phyloP scores from a whole-genome alignment of 2,113 vertebrate genomes.

The Indicator maculatus region DNA sequence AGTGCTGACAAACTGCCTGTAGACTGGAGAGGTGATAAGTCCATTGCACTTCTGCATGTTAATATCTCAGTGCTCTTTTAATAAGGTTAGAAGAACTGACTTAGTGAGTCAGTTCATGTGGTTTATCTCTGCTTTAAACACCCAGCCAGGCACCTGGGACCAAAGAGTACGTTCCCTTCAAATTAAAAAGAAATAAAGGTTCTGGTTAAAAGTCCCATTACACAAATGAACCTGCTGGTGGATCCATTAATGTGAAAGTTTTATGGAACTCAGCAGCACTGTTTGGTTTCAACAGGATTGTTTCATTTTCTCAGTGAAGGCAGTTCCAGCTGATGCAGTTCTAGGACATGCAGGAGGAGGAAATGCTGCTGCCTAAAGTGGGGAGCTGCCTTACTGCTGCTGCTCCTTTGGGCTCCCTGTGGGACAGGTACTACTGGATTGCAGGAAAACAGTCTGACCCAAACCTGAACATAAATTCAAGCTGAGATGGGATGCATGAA shows the following conservation, averaged over 20 bases:
- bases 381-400: neutral
- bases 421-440: neutral
- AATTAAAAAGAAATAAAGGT: slow-evolving; percentile 71
- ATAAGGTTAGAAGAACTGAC: slow-evolving; percentile 17
- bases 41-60: neutral
- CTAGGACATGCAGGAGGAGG: neutral
- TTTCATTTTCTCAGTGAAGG: neutral
- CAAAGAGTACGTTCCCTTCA: slow-evolving; percentile 53
- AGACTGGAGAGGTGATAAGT: neutral
- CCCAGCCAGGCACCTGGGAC: slow-evolving; percentile 50
- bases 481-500: neutral
- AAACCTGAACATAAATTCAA: neutral
- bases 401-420: neutral
- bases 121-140: slow-evolving; percentile 57
- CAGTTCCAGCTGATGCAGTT: neutral
- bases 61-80: neutral
- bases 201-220: slow-evolving; percentile 64
- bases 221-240: slow-evolving; percentile 48
- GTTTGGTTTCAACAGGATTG: neutral
- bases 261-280: slow-evolving; percentile 34
- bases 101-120: neutral
- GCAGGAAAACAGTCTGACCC: neutral
- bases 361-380: neutral
- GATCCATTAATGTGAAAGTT: slow-evolving; percentile 53
- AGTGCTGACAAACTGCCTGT: neutral